A percentile compares a stretch with the other conserved stretches of the same genome.
These are phyloP conservation scores for Pantherophis alleghaniensis DNA, from an alignment of 2,797 vertebrate species.

Conservation along the genomic window DNA sequence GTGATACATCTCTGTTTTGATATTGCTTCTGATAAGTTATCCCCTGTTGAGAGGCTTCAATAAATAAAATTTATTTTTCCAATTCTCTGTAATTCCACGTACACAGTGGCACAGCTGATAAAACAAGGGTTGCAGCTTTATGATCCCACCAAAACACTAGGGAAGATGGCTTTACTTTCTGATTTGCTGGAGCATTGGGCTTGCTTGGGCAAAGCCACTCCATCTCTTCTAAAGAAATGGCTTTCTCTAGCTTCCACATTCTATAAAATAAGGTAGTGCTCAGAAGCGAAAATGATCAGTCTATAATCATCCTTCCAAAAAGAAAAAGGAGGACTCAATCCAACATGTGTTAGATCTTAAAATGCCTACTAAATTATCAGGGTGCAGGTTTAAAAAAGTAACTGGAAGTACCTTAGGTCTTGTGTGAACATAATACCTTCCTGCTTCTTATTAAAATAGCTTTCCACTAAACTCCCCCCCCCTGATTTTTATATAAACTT, in stretches of 20 bases:
- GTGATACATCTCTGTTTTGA: not conserved
- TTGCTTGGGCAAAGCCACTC: not conserved
- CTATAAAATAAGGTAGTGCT: not conserved
- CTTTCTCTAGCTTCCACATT: not conserved
- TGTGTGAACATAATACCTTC: not conserved
- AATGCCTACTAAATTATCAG: not conserved
- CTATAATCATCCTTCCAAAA: not conserved
- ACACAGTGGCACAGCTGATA: not conserved
- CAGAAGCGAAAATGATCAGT: not conserved
- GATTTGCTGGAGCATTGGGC: not conserved
- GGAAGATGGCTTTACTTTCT: not conserved
- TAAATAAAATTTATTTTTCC: not conserved
- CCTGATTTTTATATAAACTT: not conserved
- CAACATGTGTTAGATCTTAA: not conserved
- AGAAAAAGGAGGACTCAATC: not conserved
- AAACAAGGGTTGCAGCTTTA: not conserved
- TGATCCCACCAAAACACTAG: not conserved
- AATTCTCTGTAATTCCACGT: not conserved
- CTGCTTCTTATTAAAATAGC: not conserved
- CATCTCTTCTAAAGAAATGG: not conserved
- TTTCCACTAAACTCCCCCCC: not conserved
- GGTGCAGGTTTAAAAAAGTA: not conserved
- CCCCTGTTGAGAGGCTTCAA: not conserved
- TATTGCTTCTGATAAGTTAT: not conserved
- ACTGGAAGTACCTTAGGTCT: not conserved